Conservation (phyloP, 2,888 invertebrate species). For the Nemotelus nigrinus region DNA sequence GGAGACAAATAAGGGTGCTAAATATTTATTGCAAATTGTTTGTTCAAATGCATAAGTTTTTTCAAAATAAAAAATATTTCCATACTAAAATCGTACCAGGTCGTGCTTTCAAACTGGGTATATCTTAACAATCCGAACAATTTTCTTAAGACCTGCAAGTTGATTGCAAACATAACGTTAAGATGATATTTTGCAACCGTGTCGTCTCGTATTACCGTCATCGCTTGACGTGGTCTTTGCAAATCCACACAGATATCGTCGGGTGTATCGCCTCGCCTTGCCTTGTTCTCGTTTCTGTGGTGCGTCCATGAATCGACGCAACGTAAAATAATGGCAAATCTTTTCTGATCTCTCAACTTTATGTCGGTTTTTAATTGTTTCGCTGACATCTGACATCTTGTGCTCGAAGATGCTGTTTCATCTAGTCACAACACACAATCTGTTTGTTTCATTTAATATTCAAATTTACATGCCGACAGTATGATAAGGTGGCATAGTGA, state of each 20-base stretch:
- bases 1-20: too few species aligned
- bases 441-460: conserved; percentile 1
- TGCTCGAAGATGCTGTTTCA: conserved; percentile 1
- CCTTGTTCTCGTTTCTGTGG: neutral
- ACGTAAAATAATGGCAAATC: conserved; percentile 15
- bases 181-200: conserved; percentile 28
- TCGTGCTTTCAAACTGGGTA: conserved; percentile 9
- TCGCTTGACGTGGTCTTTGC: conserved; percentile 5
- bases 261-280: neutral
- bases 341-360: conserved; percentile 23
- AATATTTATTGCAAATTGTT: too few species aligned
- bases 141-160: conserved; percentile 20
- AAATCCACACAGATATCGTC: neutral
- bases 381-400: conserved; percentile 40
- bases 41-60: too few species aligned
- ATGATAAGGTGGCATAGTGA: neutral
- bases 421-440: conserved; percentile 14
- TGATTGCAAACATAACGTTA: conserved; percentile 35
- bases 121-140: neutral
- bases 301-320: neutral
- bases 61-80: too few species aligned
- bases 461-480: conserved; percentile 1
- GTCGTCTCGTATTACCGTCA: conserved; percentile 36
- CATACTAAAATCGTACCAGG: too few species aligned
- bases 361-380: conserved; percentile 42